Evolutionary conservation across 2,888 invertebrate species (phyloP).

Genomic region (Mechanitis messenoides): DNA sequence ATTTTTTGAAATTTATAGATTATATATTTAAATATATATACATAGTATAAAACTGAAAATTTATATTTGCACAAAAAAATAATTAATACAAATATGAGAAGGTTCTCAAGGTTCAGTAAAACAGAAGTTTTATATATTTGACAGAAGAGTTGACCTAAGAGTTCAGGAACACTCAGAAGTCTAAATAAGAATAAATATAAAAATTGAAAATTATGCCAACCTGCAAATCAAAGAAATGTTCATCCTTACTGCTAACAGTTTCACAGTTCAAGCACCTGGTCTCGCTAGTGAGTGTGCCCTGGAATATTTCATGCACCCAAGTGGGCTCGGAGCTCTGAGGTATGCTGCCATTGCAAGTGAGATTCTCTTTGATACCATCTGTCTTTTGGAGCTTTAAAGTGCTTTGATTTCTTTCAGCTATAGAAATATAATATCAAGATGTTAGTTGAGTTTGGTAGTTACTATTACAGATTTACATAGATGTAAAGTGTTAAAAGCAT

Average conservation of each 20-base stretch:
- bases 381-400: constrained; percentile 78
- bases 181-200: neutral
- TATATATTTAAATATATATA: too few species aligned
- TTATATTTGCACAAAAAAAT: too few species aligned
- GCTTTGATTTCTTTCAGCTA: constrained; percentile 86
- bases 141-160: too few species aligned
- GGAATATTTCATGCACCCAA: constrained; percentile 99
- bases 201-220: too few species aligned
- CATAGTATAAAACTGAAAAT: too few species aligned
- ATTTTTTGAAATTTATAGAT: too few species aligned
- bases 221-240: constrained; percentile 96
- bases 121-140: too few species aligned
- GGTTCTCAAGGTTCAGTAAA: too few species aligned
- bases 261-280: constrained; percentile 99
- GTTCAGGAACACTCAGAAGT: neutral
- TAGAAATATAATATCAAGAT: constrained; percentile 29
- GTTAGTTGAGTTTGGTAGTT: too few species aligned
- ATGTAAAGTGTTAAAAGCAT: too few species aligned
- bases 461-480: too few species aligned
- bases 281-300: constrained; percentile 99
- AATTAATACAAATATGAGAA: too few species aligned
- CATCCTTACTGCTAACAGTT: constrained; percentile 99
- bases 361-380: constrained; percentile 52
- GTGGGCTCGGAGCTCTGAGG: constrained; percentile 87
- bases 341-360: constrained; percentile 59